Base-by-base conservation (phyloP, 2,888 invertebrate genomes). In the Agapostemon virescens region DNA sequence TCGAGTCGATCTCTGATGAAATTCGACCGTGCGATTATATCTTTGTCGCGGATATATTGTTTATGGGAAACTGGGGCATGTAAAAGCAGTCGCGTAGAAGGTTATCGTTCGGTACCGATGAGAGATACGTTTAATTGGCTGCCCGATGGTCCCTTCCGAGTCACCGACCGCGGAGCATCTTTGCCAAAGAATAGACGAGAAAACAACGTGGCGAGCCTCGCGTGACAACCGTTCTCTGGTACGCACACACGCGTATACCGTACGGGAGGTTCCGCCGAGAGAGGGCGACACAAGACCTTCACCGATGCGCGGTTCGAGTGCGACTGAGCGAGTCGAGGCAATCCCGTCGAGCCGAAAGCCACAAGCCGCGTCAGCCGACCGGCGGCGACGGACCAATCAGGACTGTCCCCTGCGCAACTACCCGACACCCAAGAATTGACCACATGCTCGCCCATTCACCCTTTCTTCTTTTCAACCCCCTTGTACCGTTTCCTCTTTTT, bases 261-360 rank as follows among this genome's bases (percentile, higher is more conserved):
- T 78, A 64, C 63, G 64, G 49, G 77, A 63, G 38, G 67, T 38
- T 49, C 40, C 15, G 49, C 72, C 73, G 81, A 84, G 81, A 84
- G 82, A 77, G 82, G 75, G 79, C 79, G 83, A 81, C 84, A 77
- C 83, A 83, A 87, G 86, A 88, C 86, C 91, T 88, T 88, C 80
- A 86, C 90, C 90, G 92, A 89, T 90, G 91, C 92, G 92, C 91
- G 91, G 91, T 90, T 91, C 90, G 90, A 91, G 90, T 89, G 89
- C 90, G 90, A 92, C 92, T 92, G 91, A 91, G 90, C 90, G 87
- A 90, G 89, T 86, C 82, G 86, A 75, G 81, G 85, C 83, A 84
- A 85, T 83, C 87, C 76, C 85, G 83, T 69, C 89, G 86, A 85
- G 84, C 88, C 87, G 87, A 87, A 89, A 88, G 89, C 88, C 85